Evolutionary conservation across 2,113 vertebrate species (phyloP).

Genomic region (Chaetodon trifascialis): DNA sequence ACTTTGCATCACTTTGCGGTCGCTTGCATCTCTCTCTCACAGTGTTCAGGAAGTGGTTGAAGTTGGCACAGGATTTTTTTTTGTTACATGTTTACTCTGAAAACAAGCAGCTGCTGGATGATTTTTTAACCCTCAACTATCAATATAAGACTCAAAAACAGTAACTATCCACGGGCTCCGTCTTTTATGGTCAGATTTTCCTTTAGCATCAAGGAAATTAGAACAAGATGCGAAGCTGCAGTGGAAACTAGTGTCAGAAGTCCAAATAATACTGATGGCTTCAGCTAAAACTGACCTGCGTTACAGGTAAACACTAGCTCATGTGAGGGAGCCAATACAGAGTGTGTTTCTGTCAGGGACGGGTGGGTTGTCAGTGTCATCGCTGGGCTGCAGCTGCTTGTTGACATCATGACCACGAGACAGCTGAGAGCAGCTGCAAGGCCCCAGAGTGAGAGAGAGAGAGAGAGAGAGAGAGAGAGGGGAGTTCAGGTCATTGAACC

Average conservation of each 20-base stretch:
- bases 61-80: too few relatives aligned
- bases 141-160: background rate
- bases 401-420: slow-evolving; percentile 78
- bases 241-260: too few relatives aligned
- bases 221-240: background rate
- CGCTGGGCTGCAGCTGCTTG: slow-evolving; percentile 74
- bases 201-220: background rate
- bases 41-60: too few relatives aligned
- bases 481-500: slow-evolving; percentile 51
- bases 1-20: too few relatives aligned
- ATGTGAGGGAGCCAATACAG: background rate
- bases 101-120: too few relatives aligned
- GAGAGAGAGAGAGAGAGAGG: slow-evolving; percentile 23
- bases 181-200: background rate
- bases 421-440: slow-evolving; percentile 72
- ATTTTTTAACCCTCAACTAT: background rate
- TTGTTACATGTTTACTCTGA: too few relatives aligned
- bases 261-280: too few relatives aligned
- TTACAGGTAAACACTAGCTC: slow-evolving; percentile 2
- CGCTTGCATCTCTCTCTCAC: too few relatives aligned
- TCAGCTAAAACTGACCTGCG: background rate
- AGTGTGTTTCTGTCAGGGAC: slow-evolving; percentile 31
- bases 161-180: too few relatives aligned
- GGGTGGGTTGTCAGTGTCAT: slow-evolving; percentile 57
- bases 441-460: slow-evolving; percentile 31